Evolutionary conservation across 1,140 invertebrate species (phyloP).

Genomic region (Penaeus chinensis): DNA sequence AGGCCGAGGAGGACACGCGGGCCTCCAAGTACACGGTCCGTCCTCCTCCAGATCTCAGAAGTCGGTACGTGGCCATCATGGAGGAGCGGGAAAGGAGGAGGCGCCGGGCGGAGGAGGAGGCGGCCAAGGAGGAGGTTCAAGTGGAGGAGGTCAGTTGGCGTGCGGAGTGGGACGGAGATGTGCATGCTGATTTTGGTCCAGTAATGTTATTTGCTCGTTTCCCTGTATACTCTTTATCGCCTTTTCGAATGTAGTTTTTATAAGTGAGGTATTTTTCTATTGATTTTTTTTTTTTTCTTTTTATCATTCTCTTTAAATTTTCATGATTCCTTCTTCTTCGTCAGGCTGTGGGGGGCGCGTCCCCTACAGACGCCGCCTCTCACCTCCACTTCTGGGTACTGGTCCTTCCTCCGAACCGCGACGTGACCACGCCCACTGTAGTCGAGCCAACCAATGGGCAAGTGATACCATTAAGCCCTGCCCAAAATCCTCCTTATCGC

Average conservation of each 20-base stretch:
- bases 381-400: constrained; percentile 57
- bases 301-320: too few relatives aligned
- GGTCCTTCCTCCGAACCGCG: constrained; percentile 39
- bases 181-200: too few relatives aligned
- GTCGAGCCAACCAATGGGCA: constrained; percentile 48
- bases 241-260: too few relatives aligned
- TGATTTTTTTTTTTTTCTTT: too few relatives aligned
- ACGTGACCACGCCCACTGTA: constrained; percentile 35
- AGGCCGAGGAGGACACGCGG: neutral
- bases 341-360: neutral
- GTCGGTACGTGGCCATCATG: constrained; percentile 46
- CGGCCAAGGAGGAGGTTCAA: constrained; percentile 20
- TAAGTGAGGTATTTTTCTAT: too few relatives aligned
- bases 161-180: neutral
- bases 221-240: too few relatives aligned
- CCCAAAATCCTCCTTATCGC: constrained; percentile 21
- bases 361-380: neutral
- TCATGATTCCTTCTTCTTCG: neutral
- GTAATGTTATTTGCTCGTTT: too few relatives aligned
- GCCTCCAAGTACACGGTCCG: constrained; percentile 49
- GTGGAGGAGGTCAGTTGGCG: neutral
- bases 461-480: constrained; percentile 29
- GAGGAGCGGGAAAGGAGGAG: constrained; percentile 32
- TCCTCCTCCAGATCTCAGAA: constrained; percentile 45
- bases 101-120: neutral